Evolutionary conservation across 2,797 vertebrate genomes (phyloP), one percentile per base, ranked within the genome.

Genomic region (Amblyopsis hoosieri): DNA sequence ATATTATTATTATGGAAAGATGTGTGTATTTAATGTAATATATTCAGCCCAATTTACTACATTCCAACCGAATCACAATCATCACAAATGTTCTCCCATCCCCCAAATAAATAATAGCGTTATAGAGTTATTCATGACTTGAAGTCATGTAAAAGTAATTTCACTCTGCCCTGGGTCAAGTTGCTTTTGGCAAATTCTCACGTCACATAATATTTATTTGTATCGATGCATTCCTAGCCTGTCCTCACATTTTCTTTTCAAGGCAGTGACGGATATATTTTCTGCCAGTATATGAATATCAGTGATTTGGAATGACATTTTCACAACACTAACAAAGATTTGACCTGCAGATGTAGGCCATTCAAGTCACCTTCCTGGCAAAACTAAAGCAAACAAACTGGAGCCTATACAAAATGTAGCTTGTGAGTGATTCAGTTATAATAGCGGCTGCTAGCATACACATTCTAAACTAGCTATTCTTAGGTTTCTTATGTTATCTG

Each of bases 31-130:
- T 23, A 23, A 23, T 23, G 19, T 37, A 6, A 8, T 6, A 1
- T 37, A 6, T 37, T 37, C 5, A 37, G 33, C 8, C 33, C 33
- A 37, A 37, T 8, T 37, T 37, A 37, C 7, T 37, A 37, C 33
- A 37, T 37, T 8, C 5, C 33, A 37, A 37, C 33, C 5, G 3
- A 37, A 37, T 37, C 33, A 37, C 7, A 23, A 23, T 23, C 19
- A 37, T 37, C 33, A 37, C 5, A 37, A 2, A 8, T 6, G 4
- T 4, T 33, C 3, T 33, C 17, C 2, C 7, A 72, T 61, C 49
- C n/a, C 70, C 64, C 59, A 54, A 68, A 71, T 76, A 80, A 83
- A 83, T 78, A 81, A 82, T 84, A 76, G 71, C 66, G 29, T 74
- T 75, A 75, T 59, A 48, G n/a, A 71, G 58, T 59, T 72, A 61